A percentile compares a stretch with the other conserved stretches of the same genome.
phyloP scores from a whole-genome alignment of 2,797 vertebrate species.

The Craterocephalus amniculus region DNA sequence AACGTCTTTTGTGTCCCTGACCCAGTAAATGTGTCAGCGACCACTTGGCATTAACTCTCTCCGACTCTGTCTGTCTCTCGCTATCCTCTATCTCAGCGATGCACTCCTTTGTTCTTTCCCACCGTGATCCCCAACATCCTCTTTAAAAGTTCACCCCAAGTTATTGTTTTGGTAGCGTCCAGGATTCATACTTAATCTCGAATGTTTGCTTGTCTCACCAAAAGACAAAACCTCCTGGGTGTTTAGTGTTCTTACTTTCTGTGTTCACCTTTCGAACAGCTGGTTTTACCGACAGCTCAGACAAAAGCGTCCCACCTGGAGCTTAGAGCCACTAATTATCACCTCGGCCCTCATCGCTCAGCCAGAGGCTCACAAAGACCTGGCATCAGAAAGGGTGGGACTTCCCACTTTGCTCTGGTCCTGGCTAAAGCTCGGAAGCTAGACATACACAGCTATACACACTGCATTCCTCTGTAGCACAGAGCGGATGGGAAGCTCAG shows the following conservation, averaged over 20 bases:
- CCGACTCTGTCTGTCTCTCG: slow-evolving; percentile 51
- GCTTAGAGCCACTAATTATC: slow-evolving; percentile 74
- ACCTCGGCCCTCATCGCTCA: slow-evolving; percentile 52
- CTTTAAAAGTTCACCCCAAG: slow-evolving; percentile 15
- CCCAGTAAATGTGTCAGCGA: slow-evolving; percentile 82
- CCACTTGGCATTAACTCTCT: slow-evolving; percentile 65
- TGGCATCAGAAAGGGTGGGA: slow-evolving; percentile 65
- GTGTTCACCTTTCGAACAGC: slow-evolving; percentile 56
- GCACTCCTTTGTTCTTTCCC: slow-evolving; percentile 16
- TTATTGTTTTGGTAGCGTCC: background rate
- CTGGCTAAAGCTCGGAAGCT: slow-evolving; percentile 59
- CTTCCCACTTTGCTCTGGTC: slow-evolving; percentile 59
- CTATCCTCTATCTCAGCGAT: slow-evolving; percentile 43
- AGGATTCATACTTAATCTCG: slow-evolving; percentile 3
- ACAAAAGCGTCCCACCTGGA: slow-evolving; percentile 73
- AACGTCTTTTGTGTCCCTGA: slow-evolving; percentile 82
- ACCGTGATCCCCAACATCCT: slow-evolving; percentile 6
- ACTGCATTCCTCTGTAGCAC: slow-evolving; percentile 71
- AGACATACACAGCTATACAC: slow-evolving; percentile 59
- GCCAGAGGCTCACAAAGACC: slow-evolving; percentile 57
- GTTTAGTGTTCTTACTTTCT: slow-evolving; percentile 6
- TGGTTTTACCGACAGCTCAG: slow-evolving; percentile 57
- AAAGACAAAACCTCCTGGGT: slow-evolving; percentile 2
- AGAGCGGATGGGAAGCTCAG: slow-evolving; percentile 65
- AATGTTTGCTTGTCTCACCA: slow-evolving; percentile 12